Conservation (phyloP, 2,113 vertebrate species). For the Callithrix jacchus region DNA sequence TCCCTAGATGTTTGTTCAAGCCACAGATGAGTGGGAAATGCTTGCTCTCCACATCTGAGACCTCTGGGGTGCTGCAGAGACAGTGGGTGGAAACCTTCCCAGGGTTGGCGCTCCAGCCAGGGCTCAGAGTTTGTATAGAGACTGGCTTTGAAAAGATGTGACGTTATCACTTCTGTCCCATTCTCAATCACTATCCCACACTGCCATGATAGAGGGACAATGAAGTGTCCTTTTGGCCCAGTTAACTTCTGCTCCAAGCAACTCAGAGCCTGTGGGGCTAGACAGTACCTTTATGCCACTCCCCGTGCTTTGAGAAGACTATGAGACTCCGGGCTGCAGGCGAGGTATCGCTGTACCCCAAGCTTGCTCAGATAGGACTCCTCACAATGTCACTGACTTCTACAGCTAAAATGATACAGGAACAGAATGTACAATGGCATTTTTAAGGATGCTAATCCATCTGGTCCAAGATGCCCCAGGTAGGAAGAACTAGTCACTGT, state of each 20-base stretch:
- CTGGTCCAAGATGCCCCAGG: not conserved
- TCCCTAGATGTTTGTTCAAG: not conserved
- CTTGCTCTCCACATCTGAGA: not conserved
- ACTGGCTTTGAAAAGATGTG: not conserved
- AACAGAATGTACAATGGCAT: not conserved
- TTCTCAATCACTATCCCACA: not conserved
- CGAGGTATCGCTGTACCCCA: not conserved
- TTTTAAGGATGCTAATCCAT: not conserved
- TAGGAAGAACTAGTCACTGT: not conserved
- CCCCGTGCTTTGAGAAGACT: not conserved
- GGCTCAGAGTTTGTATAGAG: not conserved
- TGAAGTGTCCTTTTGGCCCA: not conserved
- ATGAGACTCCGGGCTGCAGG: not conserved
- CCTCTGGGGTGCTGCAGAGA: not conserved
- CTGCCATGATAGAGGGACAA: not conserved
- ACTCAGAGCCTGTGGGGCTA: not conserved
- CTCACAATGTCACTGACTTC: not conserved
- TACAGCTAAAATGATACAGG: not conserved
- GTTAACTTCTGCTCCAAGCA: not conserved
- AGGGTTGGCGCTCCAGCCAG: not conserved
- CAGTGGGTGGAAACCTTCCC: not conserved
- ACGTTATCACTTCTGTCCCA: not conserved
- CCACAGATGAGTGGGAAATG: not conserved
- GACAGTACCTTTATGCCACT: not conserved
- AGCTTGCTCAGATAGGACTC: not conserved